A percentile compares a stretch with the other conserved stretches of the same genome.
Conservation (phyloP, 2,113 vertebrate species). For the Cyphomyrus plagiostoma region DNA sequence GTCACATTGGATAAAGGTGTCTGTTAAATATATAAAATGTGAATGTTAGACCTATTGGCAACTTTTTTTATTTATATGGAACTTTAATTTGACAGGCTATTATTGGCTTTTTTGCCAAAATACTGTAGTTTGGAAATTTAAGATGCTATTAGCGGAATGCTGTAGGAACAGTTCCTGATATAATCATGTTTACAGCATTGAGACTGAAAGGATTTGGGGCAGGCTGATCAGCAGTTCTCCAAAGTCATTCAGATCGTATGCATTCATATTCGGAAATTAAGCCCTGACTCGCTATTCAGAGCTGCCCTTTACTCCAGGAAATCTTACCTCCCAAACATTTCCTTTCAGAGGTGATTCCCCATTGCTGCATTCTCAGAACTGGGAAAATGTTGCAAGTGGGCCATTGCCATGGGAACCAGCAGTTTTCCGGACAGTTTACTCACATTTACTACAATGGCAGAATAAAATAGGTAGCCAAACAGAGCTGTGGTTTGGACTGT, state of each 20-base stretch:
- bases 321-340: neutral
- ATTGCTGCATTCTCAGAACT: neutral
- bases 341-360: neutral
- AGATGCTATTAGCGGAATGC: neutral
- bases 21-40: neutral
- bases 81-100: neutral
- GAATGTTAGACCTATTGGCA: neutral
- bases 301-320: neutral
- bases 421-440: neutral
- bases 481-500: neutral
- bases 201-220: neutral
- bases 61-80: neutral
- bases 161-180: neutral
- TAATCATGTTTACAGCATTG: neutral
- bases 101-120: neutral
- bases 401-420: conserved; percentile 1
- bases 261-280: neutral
- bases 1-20: neutral
- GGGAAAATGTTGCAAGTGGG: neutral
- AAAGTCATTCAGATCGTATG: neutral
- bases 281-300: neutral
- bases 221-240: neutral
- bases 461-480: neutral
- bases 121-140: neutral
- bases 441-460: neutral